A percentile compares a stretch with the other conserved stretches of the same genome.
Evolutionary conservation across 2,888 invertebrate species (phyloP).

Genomic region (Lasioglossum calceatum): DNA sequence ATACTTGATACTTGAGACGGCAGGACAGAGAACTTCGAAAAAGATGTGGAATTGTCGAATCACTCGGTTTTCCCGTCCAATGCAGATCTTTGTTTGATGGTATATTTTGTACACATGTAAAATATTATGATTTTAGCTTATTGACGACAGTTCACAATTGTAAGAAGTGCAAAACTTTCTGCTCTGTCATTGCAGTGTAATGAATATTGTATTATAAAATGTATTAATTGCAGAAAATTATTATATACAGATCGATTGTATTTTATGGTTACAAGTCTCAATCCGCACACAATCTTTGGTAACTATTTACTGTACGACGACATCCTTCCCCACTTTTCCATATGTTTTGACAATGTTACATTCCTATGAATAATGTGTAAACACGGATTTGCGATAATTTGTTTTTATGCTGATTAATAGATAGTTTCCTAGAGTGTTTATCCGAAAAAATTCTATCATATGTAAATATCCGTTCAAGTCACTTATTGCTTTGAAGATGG

Average conservation of each 20-base stretch:
- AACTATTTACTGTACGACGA: neutral
- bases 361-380: slow-evolving; percentile 1
- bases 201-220: slow-evolving; percentile 9
- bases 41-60: neutral
- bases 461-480: neutral
- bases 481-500: neutral
- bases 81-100: slow-evolving; percentile 7
- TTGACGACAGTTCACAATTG: neutral
- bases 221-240: neutral
- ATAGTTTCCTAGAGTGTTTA: slow-evolving; percentile 1
- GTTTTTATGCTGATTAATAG: slow-evolving; percentile 1
- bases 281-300: slow-evolving; percentile 11
- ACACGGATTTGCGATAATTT: slow-evolving; percentile 3
- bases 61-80: neutral
- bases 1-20: neutral
- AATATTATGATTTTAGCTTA: slow-evolving; percentile 31
- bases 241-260: neutral
- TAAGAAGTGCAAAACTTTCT: slow-evolving; percentile 1
- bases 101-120: slow-evolving; percentile 12
- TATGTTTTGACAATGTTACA: slow-evolving; percentile 27
- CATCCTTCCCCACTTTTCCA: slow-evolving; percentile 18
- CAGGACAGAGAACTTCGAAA: neutral
- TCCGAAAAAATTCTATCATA: slow-evolving; percentile 10
- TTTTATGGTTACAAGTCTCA: slow-evolving; percentile 17
- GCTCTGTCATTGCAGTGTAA: neutral